Conservation (phyloP, 1,140 invertebrate genomes). For the Brachionus rotundiformis region DNA sequence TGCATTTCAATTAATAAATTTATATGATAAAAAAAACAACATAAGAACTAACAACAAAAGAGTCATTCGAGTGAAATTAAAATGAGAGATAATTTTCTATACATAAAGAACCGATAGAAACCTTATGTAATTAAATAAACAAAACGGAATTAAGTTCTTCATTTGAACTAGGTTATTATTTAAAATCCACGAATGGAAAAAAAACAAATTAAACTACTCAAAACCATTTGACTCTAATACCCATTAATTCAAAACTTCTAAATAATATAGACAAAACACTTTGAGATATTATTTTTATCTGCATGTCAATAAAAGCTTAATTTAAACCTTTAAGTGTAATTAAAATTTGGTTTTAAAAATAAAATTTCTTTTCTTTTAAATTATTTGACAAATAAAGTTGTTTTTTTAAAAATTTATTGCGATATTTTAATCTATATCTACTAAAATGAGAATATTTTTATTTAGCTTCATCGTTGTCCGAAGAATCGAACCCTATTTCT, state of each 20-base stretch:
- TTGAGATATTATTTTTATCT: not conserved
- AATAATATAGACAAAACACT: not conserved
- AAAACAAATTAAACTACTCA: not conserved
- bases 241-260: not conserved
- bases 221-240: not conserved
- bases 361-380: no score
- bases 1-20: not conserved
- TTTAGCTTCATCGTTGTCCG: slow-evolving; percentile 30
- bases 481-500: not conserved
- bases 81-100: not conserved
- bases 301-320: no score
- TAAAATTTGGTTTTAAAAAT: no score
- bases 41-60: not conserved
- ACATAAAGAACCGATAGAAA: not conserved
- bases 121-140: slow-evolving; percentile 5
- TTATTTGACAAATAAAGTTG: no score
- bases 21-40: not conserved
- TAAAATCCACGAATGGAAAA: not conserved
- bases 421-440: not conserved
- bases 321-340: no score
- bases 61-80: not conserved
- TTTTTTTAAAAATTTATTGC: not conserved
- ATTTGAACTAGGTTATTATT: not conserved
- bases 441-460: not conserved
- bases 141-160: not conserved